Base-by-base conservation (phyloP, 2,797 vertebrate species). In the Karalla daura region DNA sequence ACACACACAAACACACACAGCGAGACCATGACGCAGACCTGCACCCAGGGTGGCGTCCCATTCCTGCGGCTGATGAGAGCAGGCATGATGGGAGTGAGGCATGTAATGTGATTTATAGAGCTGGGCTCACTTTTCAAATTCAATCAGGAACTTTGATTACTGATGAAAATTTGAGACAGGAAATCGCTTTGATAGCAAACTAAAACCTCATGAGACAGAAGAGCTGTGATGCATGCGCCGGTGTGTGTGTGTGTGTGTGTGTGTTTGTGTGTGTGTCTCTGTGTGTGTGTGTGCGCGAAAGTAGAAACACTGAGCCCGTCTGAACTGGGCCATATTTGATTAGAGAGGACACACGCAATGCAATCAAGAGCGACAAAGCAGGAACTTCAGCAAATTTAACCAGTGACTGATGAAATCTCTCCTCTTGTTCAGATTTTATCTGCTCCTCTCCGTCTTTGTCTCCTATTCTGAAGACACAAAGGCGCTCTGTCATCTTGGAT, bases 121-220 rank as follows among this genome's bases (percentile, higher is more conserved):
- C 78, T 18, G 69, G 85, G 83, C 87, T 93, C 89, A 89, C 86
- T 92, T 91, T 90, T 91, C 85, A 91, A 90, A 93, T 92, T 91
- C 87, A 94, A 94, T 91, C 86, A 92, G 88, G 90, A 92, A 91
- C 91, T 91, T 91, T 92, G 90, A 94, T 93, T 89, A 86, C 91
- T 90, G 88, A 93, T 91, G 87, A 91, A 90, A 91, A 91, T 91
- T 89, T 91, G 87, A 91, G 86, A 91, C 87, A 89, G 91, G 91
- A 93, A 93, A 92, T 89, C 83, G 64, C 87, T 90, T 91, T 90
- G 90, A 92, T 91, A 90, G 91, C 87, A 88, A 90, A 91, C 85
- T 85, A 80, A 91, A 92, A 89, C 89, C 89, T 91, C 85, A 76
- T 76, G 81, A 89, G 87, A 88, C 78, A 80, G 53, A 80, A 68